phyloP scores from a whole-genome alignment of 2,797 vertebrate genomes.

The Artibeus jamaicensis region DNA sequence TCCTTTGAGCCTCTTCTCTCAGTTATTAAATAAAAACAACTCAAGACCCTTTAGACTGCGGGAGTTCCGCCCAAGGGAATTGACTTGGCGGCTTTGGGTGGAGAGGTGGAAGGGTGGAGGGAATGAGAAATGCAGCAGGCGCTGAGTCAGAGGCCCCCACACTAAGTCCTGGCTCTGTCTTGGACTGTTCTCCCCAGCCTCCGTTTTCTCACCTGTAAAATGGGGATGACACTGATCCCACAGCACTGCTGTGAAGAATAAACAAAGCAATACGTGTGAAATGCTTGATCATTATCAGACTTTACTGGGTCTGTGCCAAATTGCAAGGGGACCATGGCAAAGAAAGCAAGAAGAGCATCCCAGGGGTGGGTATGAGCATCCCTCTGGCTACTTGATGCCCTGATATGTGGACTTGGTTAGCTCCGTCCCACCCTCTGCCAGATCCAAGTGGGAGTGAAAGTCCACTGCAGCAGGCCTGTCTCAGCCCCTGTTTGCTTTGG shows the following conservation, averaged over 20 bases:
- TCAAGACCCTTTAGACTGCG: background rate
- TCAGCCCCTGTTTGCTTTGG: conserved; percentile 70
- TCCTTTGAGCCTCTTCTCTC: background rate
- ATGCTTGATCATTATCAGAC: background rate
- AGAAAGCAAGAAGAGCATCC: background rate
- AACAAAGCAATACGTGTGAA: background rate
- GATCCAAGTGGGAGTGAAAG: background rate
- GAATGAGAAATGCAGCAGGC: background rate
- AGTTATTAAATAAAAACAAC: background rate
- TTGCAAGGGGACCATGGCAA: background rate
- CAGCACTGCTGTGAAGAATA: background rate
- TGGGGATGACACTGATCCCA: background rate
- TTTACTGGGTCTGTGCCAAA: background rate
- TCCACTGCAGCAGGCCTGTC: background rate
- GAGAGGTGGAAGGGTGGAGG: background rate
- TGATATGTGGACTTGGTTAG: background rate
- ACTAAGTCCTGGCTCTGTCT: background rate
- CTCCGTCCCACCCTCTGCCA: background rate
- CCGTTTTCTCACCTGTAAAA: background rate
- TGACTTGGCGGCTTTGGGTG: background rate
- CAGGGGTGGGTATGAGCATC: background rate
- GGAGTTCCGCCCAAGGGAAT: background rate
- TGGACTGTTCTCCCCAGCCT: background rate
- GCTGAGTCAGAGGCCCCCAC: background rate
- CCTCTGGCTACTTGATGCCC: background rate